Evolutionary conservation across 2,113 vertebrate species (phyloP).

Genomic region (Charina bottae): DNA sequence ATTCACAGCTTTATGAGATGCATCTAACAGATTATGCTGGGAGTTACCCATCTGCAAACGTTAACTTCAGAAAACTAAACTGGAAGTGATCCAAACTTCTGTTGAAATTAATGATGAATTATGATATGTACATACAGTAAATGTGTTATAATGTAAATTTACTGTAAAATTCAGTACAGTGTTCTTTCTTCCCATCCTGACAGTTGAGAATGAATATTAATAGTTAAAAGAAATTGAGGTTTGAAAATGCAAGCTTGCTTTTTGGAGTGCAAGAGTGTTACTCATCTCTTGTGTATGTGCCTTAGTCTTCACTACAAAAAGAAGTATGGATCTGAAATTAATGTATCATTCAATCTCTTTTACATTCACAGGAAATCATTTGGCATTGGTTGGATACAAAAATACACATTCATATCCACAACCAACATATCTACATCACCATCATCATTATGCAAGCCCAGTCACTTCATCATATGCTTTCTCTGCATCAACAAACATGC

Average conservation of each 20-base stretch:
- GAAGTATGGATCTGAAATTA: too few species aligned
- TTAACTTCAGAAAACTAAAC: slow-evolving; percentile 66
- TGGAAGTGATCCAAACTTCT: slow-evolving; percentile 67
- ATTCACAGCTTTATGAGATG: slow-evolving; percentile 61
- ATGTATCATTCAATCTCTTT: too few species aligned
- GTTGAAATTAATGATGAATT: slow-evolving; percentile 55
- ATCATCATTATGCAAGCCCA: too few species aligned
- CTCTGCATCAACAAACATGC: too few species aligned
- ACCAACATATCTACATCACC: too few species aligned
- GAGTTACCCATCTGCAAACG: slow-evolving; percentile 65
- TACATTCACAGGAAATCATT: too few species aligned
- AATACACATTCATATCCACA: too few species aligned
- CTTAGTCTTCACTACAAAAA: too few species aligned
- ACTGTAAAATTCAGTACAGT: slow-evolving; percentile 51
- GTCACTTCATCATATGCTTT: too few species aligned
- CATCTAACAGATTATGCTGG: slow-evolving; percentile 57
- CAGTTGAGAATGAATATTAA: slow-evolving; percentile 34
- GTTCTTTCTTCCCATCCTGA: slow-evolving; percentile 14
- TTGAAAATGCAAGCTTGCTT: slow-evolving; percentile 29
- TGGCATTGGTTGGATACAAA: too few species aligned
- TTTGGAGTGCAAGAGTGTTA: neutral
- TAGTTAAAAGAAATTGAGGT: slow-evolving; percentile 42
- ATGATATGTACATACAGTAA: slow-evolving; percentile 43
- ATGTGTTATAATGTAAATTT: slow-evolving; percentile 55
- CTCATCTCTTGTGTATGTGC: neutral